Conservation (phyloP, 2,888 invertebrate species). For the Pseudolycoriella hygida region DNA sequence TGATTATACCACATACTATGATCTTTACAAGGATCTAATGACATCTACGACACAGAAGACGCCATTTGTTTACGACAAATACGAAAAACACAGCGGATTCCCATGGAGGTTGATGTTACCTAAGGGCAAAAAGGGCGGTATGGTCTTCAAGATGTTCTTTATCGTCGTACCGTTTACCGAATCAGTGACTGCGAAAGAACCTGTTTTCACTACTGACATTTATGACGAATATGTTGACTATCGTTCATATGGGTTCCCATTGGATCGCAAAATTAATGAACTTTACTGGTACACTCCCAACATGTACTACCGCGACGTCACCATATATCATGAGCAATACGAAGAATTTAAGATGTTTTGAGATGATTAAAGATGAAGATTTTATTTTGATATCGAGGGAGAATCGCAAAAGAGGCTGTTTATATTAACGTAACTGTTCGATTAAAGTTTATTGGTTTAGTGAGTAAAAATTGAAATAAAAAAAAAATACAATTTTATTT, state of each 20-base stretch:
- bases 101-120: constrained; percentile 46
- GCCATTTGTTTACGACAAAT: too few relatives aligned
- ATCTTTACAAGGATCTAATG: constrained; percentile 31
- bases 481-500: too few relatives aligned
- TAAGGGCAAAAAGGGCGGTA: constrained; percentile 42
- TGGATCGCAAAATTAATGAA: constrained; percentile 46
- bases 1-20: constrained; percentile 35
- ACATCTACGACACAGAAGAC: constrained; percentile 21
- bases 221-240: constrained; percentile 34
- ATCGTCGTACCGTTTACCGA: constrained; percentile 34
- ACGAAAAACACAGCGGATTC: constrained; percentile 23
- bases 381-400: too few relatives aligned
- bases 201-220: constrained; percentile 32
- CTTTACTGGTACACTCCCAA: constrained; percentile 45
- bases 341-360: background rate
- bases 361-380: too few relatives aligned
- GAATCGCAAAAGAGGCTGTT: too few relatives aligned
- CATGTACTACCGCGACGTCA: constrained; percentile 45
- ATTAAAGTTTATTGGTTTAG: too few relatives aligned
- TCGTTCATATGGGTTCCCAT: constrained; percentile 52
- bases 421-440: too few relatives aligned
- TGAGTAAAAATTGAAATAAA: too few relatives aligned
- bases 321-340: constrained; percentile 42
- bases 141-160: constrained; percentile 41
- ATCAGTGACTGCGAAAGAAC: constrained; percentile 24